These are phyloP conservation scores for Brachypodius melanocephalos DNA, from an alignment of 2,113 vertebrate genomes.

Conservation along the genomic window DNA sequence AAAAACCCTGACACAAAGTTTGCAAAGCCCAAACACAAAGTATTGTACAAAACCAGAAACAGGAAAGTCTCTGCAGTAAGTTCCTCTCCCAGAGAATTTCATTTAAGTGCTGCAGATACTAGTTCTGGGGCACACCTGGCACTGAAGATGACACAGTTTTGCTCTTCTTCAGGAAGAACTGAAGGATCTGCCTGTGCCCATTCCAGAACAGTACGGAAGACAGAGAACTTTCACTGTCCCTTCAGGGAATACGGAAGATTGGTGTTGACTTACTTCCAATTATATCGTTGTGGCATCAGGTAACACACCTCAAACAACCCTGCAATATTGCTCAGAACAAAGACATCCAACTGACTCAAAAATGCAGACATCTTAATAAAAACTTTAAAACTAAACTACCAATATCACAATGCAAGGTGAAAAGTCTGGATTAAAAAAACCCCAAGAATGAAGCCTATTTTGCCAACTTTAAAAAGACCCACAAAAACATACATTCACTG, in stretches of 20 bases:
- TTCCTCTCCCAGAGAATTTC: background rate
- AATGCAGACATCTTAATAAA: background rate
- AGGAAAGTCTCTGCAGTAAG: background rate
- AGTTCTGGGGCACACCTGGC: background rate
- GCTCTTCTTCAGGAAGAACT: background rate
- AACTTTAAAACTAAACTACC: background rate
- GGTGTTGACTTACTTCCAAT: background rate
- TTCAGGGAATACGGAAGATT: background rate
- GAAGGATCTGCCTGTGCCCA: background rate
- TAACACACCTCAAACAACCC: background rate
- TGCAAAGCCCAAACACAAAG: background rate
- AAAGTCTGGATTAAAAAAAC: background rate
- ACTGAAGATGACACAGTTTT: background rate
- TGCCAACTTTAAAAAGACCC: background rate
- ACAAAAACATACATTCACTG: accelerated
- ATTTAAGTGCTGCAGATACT: background rate
- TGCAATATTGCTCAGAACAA: background rate
- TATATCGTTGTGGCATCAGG: background rate
- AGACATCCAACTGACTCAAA: background rate
- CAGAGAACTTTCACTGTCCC: background rate
- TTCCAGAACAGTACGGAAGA: background rate
- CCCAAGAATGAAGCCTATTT: accelerated
- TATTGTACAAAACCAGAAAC: background rate
- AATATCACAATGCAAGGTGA: accelerated
- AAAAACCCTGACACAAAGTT: background rate